Base-by-base conservation (phyloP, 1,140 invertebrate species). In the Meloidogyne hapla region DNA sequence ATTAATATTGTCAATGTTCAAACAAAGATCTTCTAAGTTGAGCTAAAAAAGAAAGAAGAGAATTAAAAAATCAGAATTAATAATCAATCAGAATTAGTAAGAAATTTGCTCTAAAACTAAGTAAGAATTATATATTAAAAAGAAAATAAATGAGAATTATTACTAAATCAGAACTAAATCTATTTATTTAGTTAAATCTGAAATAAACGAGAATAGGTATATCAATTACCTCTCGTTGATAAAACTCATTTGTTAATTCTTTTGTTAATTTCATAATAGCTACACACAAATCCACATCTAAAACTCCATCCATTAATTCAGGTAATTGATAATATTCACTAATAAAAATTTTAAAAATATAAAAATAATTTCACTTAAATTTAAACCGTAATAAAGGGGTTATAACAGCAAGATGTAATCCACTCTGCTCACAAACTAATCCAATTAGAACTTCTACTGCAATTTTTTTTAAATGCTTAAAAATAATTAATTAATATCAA, bases 331-430 rank as follows among this genome's bases (percentile, higher is more conserved):
- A 73, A 23, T 18, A 21, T 2, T 21, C 71, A n/a, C 10, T n/a
- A 64, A 56, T 73, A 65, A 73, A 62, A 73, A 63, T 42, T 42
- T 42, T n/a, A n/a, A 56, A n/a, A n/a, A n/a, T n/a, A n/a, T n/a
- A 56, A n/a, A 56, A 5, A 48, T n/a, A 48, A 2, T 6, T 56
- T n/a, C 2, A n/a, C n/a, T 48, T 4, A 1, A 56, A 56, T 33
- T 33, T n/a, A 25, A 40, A 64, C 71, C 71, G 26, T n/a, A 73
- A 40, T 63, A 28, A 73, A 23, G 56, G 26, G 15, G 28, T 38
- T 38, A 73, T 73, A 18, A 63, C 56, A 10, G 5, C 12, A 1
- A 73, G n/a, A 64, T 73, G 42, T 18, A 26, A 33, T 61, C 23
- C 1, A 33, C 56, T 64, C 10, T 28, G 21, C 1, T 42, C 71